Evolutionary conservation across 1,140 invertebrate species (phyloP).

Genomic region (Bradysia coprophila): DNA sequence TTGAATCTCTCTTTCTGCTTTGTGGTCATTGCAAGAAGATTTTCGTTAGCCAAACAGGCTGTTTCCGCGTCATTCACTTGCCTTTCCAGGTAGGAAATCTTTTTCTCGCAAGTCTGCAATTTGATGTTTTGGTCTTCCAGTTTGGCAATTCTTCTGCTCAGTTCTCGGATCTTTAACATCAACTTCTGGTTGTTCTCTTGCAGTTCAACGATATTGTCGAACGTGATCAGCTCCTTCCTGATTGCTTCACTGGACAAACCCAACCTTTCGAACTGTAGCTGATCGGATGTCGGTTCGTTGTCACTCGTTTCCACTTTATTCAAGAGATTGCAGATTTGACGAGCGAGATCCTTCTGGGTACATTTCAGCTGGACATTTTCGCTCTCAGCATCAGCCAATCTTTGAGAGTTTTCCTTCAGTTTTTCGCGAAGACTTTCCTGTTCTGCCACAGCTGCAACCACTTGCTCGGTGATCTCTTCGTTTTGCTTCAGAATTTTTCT

Average conservation of each 20-base stretch:
- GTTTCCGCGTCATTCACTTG: constrained; percentile 46
- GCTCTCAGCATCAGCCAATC: constrained; percentile 42
- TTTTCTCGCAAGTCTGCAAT: constrained; percentile 11
- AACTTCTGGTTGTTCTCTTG: constrained; percentile 75
- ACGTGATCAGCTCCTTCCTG: constrained; percentile 68
- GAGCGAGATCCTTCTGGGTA: constrained; percentile 51
- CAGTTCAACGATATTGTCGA: constrained; percentile 69
- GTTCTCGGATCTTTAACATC: constrained; percentile 56
- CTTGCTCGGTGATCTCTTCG: constrained; percentile 44
- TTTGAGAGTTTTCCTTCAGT: constrained; percentile 40
- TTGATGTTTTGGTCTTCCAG: constrained; percentile 41
- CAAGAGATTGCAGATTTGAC: constrained; percentile 65
- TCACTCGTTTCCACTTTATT: constrained; percentile 71
- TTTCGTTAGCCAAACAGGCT: constrained; percentile 52
- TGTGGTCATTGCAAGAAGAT: constrained; percentile 65
- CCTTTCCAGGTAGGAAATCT: constrained; percentile 18
- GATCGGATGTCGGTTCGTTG: constrained; percentile 29
- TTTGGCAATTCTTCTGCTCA: constrained; percentile 64
- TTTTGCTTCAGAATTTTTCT: constrained; percentile 50
- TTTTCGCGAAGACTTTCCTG: constrained; percentile 48
- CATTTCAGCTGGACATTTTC: constrained; percentile 62
- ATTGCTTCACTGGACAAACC: constrained; percentile 44
- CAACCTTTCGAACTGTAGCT: constrained; percentile 9
- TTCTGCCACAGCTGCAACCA: constrained; percentile 61
- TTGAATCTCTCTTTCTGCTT: constrained; percentile 80